Base-by-base conservation (phyloP, 2,888 invertebrate genomes). In the Hydrotaea cyrtoneurina region DNA sequence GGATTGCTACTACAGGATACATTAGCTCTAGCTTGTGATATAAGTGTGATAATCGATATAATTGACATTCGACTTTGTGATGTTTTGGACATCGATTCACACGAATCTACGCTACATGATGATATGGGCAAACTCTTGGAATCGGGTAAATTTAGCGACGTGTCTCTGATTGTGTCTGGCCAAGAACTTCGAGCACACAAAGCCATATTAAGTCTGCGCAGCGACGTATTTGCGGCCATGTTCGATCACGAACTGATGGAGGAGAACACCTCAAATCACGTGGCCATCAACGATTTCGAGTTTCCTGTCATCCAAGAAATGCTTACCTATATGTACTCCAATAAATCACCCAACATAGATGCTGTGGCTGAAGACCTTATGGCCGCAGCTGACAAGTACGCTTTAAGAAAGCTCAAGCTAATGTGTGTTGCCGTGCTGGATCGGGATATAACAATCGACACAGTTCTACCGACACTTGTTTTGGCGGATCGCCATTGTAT, bases 201-300 rank as follows among this genome's bases (percentile, higher is more conserved):
- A 95, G 98, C 99, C 88, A 98, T 99, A 91, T 94, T 99, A 71
- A 85, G 83, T 39, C 78, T 98, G 88, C 95, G 99, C 90, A 98
- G 98, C 94, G 98, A 98, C 86, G 99, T 99, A 50, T 99, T 99
- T 93, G 97, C 98, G 90, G 99, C 99, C 85, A 99, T 99, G 99
- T 99, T 99, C 93, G 98, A 98, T 92, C 99, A 99, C 93, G 98
- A 99, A 93, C 99, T 99, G 98, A 46, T 69, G 46, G 98, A 98
- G 92, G 99, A 99, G 92, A 94, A 97, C 88, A 98, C 98, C 93
- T 95, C 97, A 93, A 99, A 98, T 93, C 95, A 98, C 90, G 99
- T 99, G 57, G 98, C 97, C 93, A 97, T 97, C 91, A 97, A 97
- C 71, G 99, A 99, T 93, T 98, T 99, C 69, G 99, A 99, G 93